phyloP scores from a whole-genome alignment of 2,888 invertebrate genomes.

The Pemphredon lugubris region DNA sequence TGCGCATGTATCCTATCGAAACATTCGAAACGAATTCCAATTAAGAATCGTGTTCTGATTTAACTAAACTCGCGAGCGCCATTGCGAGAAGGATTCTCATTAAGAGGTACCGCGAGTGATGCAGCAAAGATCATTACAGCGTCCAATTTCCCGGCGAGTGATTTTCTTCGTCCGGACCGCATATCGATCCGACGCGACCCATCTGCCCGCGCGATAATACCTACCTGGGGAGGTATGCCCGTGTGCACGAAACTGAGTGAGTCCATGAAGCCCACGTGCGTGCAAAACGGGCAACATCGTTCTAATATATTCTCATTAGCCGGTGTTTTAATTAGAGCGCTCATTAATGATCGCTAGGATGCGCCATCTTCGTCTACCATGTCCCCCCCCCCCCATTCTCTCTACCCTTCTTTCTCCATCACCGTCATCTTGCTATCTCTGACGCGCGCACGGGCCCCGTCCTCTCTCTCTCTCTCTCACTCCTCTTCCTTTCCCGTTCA shows the following conservation, averaged over 20 bases:
- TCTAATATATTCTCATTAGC: conserved; percentile 78
- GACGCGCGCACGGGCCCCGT: background rate
- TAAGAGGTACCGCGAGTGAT: conserved; percentile 26
- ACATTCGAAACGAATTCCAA: conserved; percentile 37
- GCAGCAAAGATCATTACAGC: conserved; percentile 42
- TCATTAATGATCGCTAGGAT: conserved; percentile 74
- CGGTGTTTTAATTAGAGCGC: conserved; percentile 77
- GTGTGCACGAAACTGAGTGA: conserved; percentile 19
- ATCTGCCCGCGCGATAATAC: conserved; percentile 22
- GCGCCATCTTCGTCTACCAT: conserved; percentile 40
- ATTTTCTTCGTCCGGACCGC: conserved; percentile 45
- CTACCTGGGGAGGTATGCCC: background rate
- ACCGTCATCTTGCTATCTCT: background rate
- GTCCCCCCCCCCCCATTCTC: background rate
- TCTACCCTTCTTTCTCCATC: background rate
- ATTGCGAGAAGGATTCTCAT: conserved; percentile 32
- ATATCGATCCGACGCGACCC: conserved; percentile 49
- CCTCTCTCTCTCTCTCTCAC: background rate
- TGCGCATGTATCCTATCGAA: too few relatives aligned
- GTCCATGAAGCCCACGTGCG: conserved; percentile 61
- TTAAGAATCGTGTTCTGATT: conserved; percentile 4
- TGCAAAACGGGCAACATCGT: conserved; percentile 69
- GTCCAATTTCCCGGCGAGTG: conserved; percentile 38
- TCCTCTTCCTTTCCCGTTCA: conserved; percentile 1
- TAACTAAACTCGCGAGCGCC: conserved; percentile 9